Percentiles rank a stretch among this genome's conserved stretches.
Evolutionary conservation across 2,113 vertebrate genomes (phyloP).

Genomic region (Marmota monax): DNA sequence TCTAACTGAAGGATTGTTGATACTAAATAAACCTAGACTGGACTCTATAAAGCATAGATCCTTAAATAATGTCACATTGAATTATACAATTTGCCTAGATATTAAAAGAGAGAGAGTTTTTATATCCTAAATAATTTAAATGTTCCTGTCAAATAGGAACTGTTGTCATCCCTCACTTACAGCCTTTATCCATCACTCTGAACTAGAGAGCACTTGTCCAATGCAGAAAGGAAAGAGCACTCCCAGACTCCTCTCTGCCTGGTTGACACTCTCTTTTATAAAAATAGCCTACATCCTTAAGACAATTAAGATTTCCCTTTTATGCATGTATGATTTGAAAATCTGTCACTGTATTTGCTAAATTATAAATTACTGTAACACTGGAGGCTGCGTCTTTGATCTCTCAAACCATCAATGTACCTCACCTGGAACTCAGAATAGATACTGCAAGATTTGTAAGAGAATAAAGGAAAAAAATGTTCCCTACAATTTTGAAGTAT

Average conservation of each 20-base stretch:
- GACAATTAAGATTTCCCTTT: background rate
- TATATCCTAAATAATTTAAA: background rate
- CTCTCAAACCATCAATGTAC: background rate
- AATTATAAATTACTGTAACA: background rate
- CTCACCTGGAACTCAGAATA: background rate
- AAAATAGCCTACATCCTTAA: background rate
- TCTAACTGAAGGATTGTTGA: background rate
- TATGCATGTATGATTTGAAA: background rate
- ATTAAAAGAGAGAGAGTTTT: background rate
- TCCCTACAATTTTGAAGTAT: background rate
- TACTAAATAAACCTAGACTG: background rate
- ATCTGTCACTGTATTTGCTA: background rate
- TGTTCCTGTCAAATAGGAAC: background rate
- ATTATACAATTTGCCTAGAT: background rate
- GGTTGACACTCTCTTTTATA: background rate
- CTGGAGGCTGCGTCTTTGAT: background rate
- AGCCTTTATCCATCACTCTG: background rate
- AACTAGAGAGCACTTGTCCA: background rate
- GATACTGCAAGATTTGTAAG: background rate
- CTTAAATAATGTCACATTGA: background rate
- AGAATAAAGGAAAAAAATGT: background rate
- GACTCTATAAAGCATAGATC: background rate
- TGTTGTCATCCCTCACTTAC: no score
- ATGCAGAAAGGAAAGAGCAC: background rate
- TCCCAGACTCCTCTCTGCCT: background rate